Base-by-base conservation (phyloP, 2,797 vertebrate species). In the Pseudocheirus occidentalis region DNA sequence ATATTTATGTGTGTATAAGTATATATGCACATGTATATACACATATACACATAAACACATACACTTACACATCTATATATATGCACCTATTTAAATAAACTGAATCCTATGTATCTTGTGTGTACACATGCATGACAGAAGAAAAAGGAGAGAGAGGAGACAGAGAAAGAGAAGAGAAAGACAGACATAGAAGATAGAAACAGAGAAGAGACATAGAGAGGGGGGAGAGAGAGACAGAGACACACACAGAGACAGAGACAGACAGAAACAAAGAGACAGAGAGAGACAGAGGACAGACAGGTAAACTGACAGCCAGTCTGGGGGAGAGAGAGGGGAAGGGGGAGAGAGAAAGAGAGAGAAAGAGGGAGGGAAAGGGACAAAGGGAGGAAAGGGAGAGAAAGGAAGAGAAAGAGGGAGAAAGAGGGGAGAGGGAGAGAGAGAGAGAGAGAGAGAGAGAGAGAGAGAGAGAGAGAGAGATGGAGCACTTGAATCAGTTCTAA, bases 371-470 rank as follows among this genome's bases (percentile, higher is more conserved):
- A 28, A 7, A 57, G 5, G 27, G 57, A 57, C 4, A n/a, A 4
- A 16, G 13, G 6, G 3, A 34, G 1, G 34, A 2, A 34, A 18
- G 14, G 7, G 1, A n/a, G 13, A 34, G 4, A 73, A n/a, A 21
- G 1, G 40, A 5, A 73, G 14, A 40, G 5, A 18, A 16, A 73
- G 1, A n/a, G 4, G 21, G 13, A 6, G 62, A 73, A 1, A n/a
- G 4, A 40, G 34, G 0, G 0, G n/a, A 16, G 31, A 16, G 13
- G 1, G 34, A n/a, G 34, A n/a, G 13, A 40, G 66, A 34, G 11
- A 34, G 2, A 34, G 29, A 31, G 59, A 62, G 31, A n/a, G 3
- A 34, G 31, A 14, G 59, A 62, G 29, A 34, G 29, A 62, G 59
- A 34, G 13, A 62, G 59, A 34, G 31, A 34, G 52, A 52, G 52